Base-by-base conservation (phyloP, 1,140 invertebrate genomes). In the Magallana angulata region DNA sequence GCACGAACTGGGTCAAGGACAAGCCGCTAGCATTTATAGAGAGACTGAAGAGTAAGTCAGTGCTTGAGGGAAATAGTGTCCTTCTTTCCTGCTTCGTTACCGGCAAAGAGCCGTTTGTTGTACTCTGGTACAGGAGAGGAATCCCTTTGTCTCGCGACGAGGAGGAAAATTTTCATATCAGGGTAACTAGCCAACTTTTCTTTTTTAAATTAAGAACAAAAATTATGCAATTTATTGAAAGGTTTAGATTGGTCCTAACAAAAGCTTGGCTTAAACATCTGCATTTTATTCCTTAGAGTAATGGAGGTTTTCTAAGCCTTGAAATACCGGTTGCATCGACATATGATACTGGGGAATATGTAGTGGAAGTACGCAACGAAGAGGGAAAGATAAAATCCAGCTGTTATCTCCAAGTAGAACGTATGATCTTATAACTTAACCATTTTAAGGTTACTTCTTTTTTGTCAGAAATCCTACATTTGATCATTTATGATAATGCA, bases 351-450 rank as follows among this genome's bases (percentile, higher is more conserved):
- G 88, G 86, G 24, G 86, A 89, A 6, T 89, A 89, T 14, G 57
- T 82, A 62, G 83, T 87, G 11, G 88, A 89, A 76, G 88, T 87
- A 14, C 82, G 85, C 12, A 89, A 89, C 85, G 88, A 89, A 59
- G 85, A 89, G 57, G 88, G 88, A 11, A 87, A 84, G 57, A 85
- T 87, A 14, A 87, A 48, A 36, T 89, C 88, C 57, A 60, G 68
- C 7, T 89, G 88, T 76, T 89, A 89, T 56, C 59, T 89, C 14
- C 88, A 89, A 85, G 71, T 89, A 18, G 88, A 89, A 82, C 88
- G 88, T 89, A 82, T 59, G 88, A 82, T 14, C 11, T 36, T 30
- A n/a, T 24, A 11, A n/a, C 12, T 85, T n/a, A 18, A 18, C 5
- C 12, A 5, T 18, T 18, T 3, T 18, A 80, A 5, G 11, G 1